phyloP scores from a whole-genome alignment of 2,113 vertebrate species.

The Melozone crissalis region DNA sequence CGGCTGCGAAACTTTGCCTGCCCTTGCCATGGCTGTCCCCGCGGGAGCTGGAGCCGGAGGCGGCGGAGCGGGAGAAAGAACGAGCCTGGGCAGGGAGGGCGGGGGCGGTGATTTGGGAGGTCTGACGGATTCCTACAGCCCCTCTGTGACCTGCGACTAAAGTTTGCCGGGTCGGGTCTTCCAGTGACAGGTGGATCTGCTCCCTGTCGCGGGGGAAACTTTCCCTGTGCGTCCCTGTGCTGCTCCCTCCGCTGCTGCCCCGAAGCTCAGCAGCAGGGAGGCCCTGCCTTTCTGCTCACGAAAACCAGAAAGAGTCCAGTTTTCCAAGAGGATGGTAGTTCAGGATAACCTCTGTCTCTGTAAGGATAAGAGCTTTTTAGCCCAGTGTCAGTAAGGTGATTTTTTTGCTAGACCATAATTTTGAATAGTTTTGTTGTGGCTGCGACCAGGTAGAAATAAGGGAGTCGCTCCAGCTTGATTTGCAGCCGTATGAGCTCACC shows the following conservation, averaged over 20 bases:
- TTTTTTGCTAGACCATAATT: background rate
- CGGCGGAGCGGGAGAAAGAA: background rate
- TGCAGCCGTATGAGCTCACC: background rate
- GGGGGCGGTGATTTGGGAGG: background rate
- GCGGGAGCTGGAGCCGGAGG: background rate
- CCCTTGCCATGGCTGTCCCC: background rate
- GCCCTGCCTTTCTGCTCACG: background rate
- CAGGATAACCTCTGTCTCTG: background rate
- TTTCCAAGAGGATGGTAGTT: background rate
- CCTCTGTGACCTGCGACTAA: background rate
- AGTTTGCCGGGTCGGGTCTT: background rate
- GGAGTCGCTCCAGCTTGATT: background rate
- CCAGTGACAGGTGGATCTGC: background rate
- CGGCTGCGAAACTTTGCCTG: background rate
- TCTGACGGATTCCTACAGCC: fast-evolving
- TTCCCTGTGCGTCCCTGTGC: background rate
- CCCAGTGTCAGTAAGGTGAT: fast-evolving
- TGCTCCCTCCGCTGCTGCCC: background rate
- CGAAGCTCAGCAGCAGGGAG: background rate
- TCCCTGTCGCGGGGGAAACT: background rate
- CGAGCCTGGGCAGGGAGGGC: background rate
- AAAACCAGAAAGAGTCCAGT: fast-evolving
- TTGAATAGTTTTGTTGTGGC: background rate
- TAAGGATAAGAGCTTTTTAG: background rate
- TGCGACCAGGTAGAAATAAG: background rate